phyloP scores from a whole-genome alignment of 2,113 vertebrate genomes.

The Pipa parva region DNA sequence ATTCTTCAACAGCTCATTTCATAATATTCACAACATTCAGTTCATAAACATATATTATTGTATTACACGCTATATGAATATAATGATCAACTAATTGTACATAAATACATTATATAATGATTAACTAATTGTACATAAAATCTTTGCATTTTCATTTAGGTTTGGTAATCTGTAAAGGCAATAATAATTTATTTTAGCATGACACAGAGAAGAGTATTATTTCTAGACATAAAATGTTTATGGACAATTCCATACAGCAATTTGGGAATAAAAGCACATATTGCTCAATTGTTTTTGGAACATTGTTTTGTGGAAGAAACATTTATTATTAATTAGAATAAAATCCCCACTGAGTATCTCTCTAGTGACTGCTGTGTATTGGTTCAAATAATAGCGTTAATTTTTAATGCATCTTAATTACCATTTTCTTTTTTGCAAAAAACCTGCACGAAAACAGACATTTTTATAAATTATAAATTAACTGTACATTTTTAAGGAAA shows the following conservation, averaged over 20 bases:
- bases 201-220: background rate
- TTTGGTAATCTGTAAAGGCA: background rate
- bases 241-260: background rate
- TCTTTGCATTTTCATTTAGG: background rate
- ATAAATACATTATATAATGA: too few relatives aligned
- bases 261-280: too few relatives aligned
- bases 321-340: background rate
- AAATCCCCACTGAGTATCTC: background rate
- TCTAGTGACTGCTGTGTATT: background rate
- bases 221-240: background rate
- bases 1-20: too few relatives aligned
- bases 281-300: too few relatives aligned
- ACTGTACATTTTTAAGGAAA: too few relatives aligned
- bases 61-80: too few relatives aligned
- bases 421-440: background rate
- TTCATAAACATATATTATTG: too few relatives aligned
- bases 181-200: background rate
- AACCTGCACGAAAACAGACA: background rate
- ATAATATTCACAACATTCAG: too few relatives aligned
- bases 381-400: background rate
- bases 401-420: conserved; percentile 4
- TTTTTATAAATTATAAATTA: background rate
- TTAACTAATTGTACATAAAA: too few relatives aligned
- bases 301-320: too few relatives aligned
- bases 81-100: too few relatives aligned